Evolutionary conservation across 2,113 vertebrate species (phyloP).

Genomic region (Hipposideros armiger): DNA sequence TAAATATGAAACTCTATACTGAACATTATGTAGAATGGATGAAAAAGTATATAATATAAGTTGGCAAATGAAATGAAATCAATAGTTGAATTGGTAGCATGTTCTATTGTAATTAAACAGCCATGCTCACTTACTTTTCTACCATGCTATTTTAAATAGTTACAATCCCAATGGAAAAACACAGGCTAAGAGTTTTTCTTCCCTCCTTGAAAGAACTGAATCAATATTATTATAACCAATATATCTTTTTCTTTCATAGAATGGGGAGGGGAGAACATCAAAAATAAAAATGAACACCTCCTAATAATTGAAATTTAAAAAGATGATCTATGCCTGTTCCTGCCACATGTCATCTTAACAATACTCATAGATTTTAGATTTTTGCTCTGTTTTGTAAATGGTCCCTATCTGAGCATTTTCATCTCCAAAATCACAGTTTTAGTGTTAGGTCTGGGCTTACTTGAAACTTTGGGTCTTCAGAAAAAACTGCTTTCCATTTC

Average conservation of each 20-base stretch:
- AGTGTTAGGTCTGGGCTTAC: not conserved
- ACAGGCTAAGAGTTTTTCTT: slow-evolving; percentile 57
- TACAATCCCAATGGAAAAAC: slow-evolving; percentile 64
- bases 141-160: slow-evolving; percentile 76
- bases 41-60: slow-evolving; percentile 74
- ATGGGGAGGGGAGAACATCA: not conserved
- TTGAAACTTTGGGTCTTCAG: not conserved
- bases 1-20: slow-evolving; percentile 68
- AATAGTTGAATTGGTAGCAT: slow-evolving; percentile 77
- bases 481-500: not conserved
- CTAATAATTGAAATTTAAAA: slow-evolving; percentile 2
- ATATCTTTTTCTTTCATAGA: slow-evolving; percentile 51
- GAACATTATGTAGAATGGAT: slow-evolving; percentile 54
- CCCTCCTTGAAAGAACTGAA: slow-evolving; percentile 58
- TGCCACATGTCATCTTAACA: not conserved
- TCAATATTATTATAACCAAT: slow-evolving; percentile 69
- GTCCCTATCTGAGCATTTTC: not conserved
- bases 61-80: slow-evolving; percentile 84
- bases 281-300: slow-evolving; percentile 27
- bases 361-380: not conserved
- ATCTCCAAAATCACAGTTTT: not conserved
- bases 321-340: not conserved
- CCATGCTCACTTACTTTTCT: slow-evolving; percentile 76
- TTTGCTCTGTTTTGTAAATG: not conserved
- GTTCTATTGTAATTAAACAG: slow-evolving; percentile 82